Evolutionary conservation across 2,113 vertebrate species (phyloP), one percentile per base, ranked within the genome.

Genomic region (Pteruthius melanotis): DNA sequence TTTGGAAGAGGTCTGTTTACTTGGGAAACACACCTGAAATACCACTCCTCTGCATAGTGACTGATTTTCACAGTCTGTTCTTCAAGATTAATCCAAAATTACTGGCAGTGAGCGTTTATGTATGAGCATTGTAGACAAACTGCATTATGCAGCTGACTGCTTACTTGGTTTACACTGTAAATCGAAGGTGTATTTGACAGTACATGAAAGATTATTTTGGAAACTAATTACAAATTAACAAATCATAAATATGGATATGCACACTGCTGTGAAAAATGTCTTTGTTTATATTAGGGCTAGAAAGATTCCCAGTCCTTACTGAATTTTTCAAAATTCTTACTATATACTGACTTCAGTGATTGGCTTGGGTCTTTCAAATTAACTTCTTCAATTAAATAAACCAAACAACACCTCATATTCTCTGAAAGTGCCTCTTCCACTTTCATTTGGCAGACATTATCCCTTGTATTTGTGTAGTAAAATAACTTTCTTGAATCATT

Each of bases 181-280:
- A 93, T 96, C 90, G 86, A 85, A 91, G 63, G 81, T 83, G 27
- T n/a, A 66, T 87, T 95, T 97, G 91, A 71, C 47, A 93, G 71
- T 87, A 83, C 39, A 16, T 54, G 68, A 69, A 90, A 70, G 31
- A 93, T 92, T 94, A 90, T 90, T 94, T 95, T 95, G 54, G 71
- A 90, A 95, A 83, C 37, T 86, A 93, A 90, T 90, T 86, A 31
- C 49, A 93, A 89, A 92, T 90, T 93, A 85, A 53, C 14, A 88
- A 93, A 59, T 80, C 88, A 92, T 96, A 92, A 92, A 94, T 90
- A 94, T 74, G 52, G 24, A 93, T 90, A 39, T 60, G 47, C 40
- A 63, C n/a, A 64, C 3, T 66, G 23, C 44, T 75, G 11, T 78
- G 72, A 95, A 65, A n/a, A 81, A 80, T 81, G 13, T 44, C 33